Evolutionary conservation across 2,888 invertebrate species (phyloP), one percentile per base, ranked within the genome.

Genomic region (Ferrisia virgata): DNA sequence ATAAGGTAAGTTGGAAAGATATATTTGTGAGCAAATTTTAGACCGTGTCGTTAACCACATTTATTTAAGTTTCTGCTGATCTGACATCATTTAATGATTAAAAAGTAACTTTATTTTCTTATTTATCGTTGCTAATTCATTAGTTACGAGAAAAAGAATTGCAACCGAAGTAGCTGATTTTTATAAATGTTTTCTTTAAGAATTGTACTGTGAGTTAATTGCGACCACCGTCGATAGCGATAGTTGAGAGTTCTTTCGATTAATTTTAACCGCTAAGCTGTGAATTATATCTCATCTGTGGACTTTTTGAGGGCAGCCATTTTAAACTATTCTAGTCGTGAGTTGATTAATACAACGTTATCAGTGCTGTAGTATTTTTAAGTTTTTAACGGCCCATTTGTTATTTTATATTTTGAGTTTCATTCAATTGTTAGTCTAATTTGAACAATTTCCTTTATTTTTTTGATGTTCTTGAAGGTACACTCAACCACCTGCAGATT

Each of bases 401-500:
- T n/a, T 43, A n/a, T 13, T 47, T 72, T 76, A 33, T 43, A 76
- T 79, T 36, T 4, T 13, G 22, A 53, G 33, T 11, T 31, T 36
- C 2, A 22, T 33, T 15, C 13, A 9, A 28, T 39, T 79, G 47
- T 76, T 28, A 25, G n/a, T 33, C 36, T 18, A 6, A 69, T 33
- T 72, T 31, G 15, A 64, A 76, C 58, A 47, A 2, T 39, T 28
- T 79, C 36, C 47, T 39, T 25, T 53, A 33, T 25, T 28, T n/a
- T 25, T 39, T 47, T 47, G 11, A n/a, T 47, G 85, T 82, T 86
- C 36, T 86, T 86, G 47, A 89, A 96, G 99, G 87, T 99, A 96
- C 89, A 98, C 98, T 9, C 97, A 99, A 89, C 98, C 98, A 18
- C 99, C 99, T 0, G 93, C 93, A 82, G 97, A 97, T 88, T 91